Evolutionary conservation across 1,140 invertebrate species (phyloP).

Genomic region (Hylaeus volcanicus): DNA sequence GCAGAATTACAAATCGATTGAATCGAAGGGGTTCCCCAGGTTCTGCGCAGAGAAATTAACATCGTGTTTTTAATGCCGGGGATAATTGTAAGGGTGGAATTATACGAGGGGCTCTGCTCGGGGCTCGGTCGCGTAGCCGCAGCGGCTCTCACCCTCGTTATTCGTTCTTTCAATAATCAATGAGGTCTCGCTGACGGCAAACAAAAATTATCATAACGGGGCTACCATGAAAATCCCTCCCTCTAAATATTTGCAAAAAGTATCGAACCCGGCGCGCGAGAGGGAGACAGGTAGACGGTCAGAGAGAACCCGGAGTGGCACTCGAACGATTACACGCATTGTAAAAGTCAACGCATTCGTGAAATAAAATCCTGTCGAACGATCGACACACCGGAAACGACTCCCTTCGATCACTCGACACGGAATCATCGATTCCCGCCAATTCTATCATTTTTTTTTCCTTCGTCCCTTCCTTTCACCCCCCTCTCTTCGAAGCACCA

Average conservation of each 20-base stretch:
- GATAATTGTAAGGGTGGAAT: slow-evolving; percentile 81
- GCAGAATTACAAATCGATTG: slow-evolving; percentile 79
- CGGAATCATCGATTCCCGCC: background rate
- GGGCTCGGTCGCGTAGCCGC: slow-evolving; percentile 71
- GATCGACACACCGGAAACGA: slow-evolving; percentile 15
- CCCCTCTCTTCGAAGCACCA: slow-evolving; percentile 60
- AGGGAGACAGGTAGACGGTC: too few species aligned
- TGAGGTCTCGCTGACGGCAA: slow-evolving; percentile 29
- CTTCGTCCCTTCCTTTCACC: background rate
- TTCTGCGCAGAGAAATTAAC: slow-evolving; percentile 77
- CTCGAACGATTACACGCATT: slow-evolving; percentile 37
- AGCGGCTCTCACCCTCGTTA: slow-evolving; percentile 72
- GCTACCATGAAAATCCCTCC: background rate
- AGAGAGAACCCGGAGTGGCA: background rate
- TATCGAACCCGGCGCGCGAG: background rate
- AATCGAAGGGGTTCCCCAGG: slow-evolving; percentile 74
- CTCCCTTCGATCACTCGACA: background rate
- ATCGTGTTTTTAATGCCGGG: slow-evolving; percentile 79
- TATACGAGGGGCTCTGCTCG: slow-evolving; percentile 74
- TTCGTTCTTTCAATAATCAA: slow-evolving; percentile 54
- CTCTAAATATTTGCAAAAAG: background rate
- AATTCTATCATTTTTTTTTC: background rate
- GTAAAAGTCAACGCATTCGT: slow-evolving; percentile 36
- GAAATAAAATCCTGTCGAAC: slow-evolving; percentile 38
- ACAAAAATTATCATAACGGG: slow-evolving; percentile 35